Base-by-base conservation (phyloP, 2,113 vertebrate genomes). In the Acanthisitta chloris region DNA sequence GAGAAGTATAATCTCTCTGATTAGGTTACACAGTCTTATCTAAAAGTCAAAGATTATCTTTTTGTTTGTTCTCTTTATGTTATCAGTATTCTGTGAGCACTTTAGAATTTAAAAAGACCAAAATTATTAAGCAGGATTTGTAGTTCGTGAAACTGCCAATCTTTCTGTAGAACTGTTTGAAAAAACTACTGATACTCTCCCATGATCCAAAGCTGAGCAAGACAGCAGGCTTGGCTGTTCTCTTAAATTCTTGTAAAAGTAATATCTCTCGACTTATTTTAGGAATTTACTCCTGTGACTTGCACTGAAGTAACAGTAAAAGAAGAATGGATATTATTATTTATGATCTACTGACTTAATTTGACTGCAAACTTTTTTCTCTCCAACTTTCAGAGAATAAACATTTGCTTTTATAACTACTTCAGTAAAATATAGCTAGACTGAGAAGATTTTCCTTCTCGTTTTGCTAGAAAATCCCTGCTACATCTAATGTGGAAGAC, bases 231-330 rank as follows among this genome's bases (percentile, higher is more conserved):
- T 74, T 79, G 31, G 36, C 33, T 82, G 10, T 34, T 92, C 31
- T 64, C 6, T 72, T 67, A n/a, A 4, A 5, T 38, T 61, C 25
- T 14, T 57, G 15, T 58, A 46, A 40, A 82, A 90, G 52, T 80
- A 45, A 6, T 59, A 13, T 46, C 17, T 90, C 0, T 1, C 12
- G 65, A 9, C 0, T 73, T 42, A 25, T 1, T 81, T n/a, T 11
- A 48, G 18, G n/a, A 51, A 34, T 49, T 66, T 59, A 18, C 5
- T 73, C 65, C 29, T 62, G 31, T 77, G 64, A 34, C 38, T 79
- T 36, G 31, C 58, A 19, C 9, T 28, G 59, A 74, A 62, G 15
- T 19, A 73, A 43, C 12, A 34, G 29, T 66, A 54, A 77, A 51
- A 81, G 45, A 72, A 42, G 17, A 65, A 64, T 46, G 42, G 17